A percentile compares a stretch with the other conserved stretches of the same genome.
These are phyloP conservation scores for Calyptomena viridis DNA, from an alignment of 2,113 vertebrate genomes.

Conservation along the genomic window DNA sequence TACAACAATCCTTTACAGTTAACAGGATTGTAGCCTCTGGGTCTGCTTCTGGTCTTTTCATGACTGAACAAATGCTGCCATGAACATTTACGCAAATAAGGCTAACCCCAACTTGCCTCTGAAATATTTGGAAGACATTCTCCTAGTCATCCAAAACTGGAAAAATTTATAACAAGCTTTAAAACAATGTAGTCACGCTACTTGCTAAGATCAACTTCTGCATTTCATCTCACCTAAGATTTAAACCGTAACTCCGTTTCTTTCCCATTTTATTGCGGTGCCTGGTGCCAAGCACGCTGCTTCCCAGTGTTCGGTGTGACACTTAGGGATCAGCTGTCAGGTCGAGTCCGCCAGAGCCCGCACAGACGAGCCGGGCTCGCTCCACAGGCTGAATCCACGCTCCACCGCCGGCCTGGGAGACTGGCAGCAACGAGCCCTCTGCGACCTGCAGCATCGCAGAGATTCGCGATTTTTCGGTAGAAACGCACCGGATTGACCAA, in stretches of 20 bases:
- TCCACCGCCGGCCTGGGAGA: background rate
- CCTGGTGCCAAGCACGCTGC: background rate
- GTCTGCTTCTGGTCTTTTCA: background rate
- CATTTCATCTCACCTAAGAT: background rate
- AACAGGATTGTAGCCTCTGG: background rate
- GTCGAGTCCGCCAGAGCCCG: background rate
- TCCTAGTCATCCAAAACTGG: background rate
- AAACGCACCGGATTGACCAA: background rate
- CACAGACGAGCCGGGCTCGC: background rate
- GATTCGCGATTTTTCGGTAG: fast-evolving
- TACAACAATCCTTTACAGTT: background rate
- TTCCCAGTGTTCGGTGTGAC: background rate
- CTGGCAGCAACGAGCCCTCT: background rate
- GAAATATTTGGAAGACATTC: background rate
- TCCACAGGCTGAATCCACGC: background rate
- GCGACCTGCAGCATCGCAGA: background rate
- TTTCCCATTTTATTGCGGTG: background rate
- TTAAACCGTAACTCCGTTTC: background rate
- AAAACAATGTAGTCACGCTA: background rate
- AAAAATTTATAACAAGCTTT: background rate
- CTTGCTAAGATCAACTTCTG: background rate
- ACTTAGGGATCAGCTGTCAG: background rate
- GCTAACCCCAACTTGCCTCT: background rate
- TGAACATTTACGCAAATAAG: background rate
- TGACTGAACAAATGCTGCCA: background rate